Percentiles rank a stretch among this genome's conserved stretches.
phyloP scores from a whole-genome alignment of 2,888 invertebrate species.

The Drosophila hawaiiensis region DNA sequence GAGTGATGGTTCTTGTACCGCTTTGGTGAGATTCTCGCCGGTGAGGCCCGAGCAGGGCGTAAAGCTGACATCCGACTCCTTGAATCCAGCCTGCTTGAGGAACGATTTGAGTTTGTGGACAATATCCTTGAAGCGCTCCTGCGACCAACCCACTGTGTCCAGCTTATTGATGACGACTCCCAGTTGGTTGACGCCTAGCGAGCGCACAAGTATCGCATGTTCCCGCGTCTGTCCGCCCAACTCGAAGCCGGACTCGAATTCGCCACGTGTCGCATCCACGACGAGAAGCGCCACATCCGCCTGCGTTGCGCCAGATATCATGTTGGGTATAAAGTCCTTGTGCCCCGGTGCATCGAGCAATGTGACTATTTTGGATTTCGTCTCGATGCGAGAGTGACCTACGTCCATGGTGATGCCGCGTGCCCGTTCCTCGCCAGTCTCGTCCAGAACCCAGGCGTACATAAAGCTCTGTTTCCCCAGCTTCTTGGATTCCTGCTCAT shows the following conservation, averaged over 20 bases:
- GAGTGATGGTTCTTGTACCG: slow-evolving; percentile 88
- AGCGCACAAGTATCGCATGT: slow-evolving; percentile 96
- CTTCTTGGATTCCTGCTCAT: slow-evolving; percentile 98
- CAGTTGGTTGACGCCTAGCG: slow-evolving; percentile 95
- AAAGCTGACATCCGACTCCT: slow-evolving; percentile 93
- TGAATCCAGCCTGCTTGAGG: slow-evolving; percentile 96
- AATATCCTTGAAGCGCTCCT: slow-evolving; percentile 96
- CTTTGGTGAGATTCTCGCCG: slow-evolving; percentile 94
- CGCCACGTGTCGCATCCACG: slow-evolving; percentile 97
- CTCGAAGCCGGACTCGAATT: slow-evolving; percentile 99
- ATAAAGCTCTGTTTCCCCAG: slow-evolving; percentile 99
- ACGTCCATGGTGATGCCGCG: slow-evolving; percentile 99
- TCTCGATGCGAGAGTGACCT: slow-evolving; percentile 96
- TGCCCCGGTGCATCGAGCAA: slow-evolving; percentile 99
- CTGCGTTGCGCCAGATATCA: slow-evolving; percentile 99
- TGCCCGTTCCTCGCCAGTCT: slow-evolving; percentile 98
- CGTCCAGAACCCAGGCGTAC: slow-evolving; percentile 99
- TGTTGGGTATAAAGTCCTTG: slow-evolving; percentile 99
- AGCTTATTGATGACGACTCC: slow-evolving; percentile 98
- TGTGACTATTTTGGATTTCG: slow-evolving; percentile 90
- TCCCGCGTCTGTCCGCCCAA: slow-evolving; percentile 99
- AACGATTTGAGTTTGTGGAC: slow-evolving; percentile 92
- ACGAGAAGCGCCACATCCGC: slow-evolving; percentile 99
- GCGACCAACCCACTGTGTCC: slow-evolving; percentile 97
- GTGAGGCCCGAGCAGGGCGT: slow-evolving; percentile 98